Evolutionary conservation across 2,888 invertebrate species (phyloP), one percentile per base, ranked within the genome.

Genomic region (Odontomyia ornata): DNA sequence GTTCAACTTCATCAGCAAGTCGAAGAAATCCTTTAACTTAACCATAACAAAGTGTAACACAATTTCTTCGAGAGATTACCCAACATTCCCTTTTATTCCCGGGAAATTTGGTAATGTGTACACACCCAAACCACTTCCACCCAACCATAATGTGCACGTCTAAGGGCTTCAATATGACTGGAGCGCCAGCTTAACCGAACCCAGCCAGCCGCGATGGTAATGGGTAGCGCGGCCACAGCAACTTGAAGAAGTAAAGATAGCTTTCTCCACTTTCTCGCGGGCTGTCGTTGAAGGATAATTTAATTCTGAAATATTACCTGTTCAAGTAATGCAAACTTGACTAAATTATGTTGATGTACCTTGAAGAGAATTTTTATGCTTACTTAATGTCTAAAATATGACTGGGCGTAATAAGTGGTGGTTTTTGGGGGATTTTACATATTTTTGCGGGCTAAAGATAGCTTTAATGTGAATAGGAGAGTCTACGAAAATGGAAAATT

Each of bases 291-390:
- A 25, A 64, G 25, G 76, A 76, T 76, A 76, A 78, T 78, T 78
- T 78, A 78, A 78, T 78, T 76, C 67, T 69, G 69, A 69, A 69
- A 69, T 47, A 69, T 69, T 69, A 65, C 64, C 67, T 67, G 47
- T 67, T 71, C 46, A 75, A 78, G 67, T 76, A 76, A 78, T 73
- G 76, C 56, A 76, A 73, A 76, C 65, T 69, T 73, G 75, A 76
- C 78, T 76, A 64, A 73, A 76, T 78, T 78, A 76, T 75, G 78
- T 57, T 65, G 69, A 76, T 78, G 75, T 60, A 60, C 73, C 23
- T 30, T 76, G 62, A 18, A 76, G 21, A 78, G 75, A 73, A 73
- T 56, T 78, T 78, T 76, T 76, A 78, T 76, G 78, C 76, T 76
- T 73, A 21, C 67, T 78, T 78, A 52, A 52, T 52, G 52, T 52